Conservation (phyloP, 2,113 vertebrate species). For the Pitta sordida region DNA sequence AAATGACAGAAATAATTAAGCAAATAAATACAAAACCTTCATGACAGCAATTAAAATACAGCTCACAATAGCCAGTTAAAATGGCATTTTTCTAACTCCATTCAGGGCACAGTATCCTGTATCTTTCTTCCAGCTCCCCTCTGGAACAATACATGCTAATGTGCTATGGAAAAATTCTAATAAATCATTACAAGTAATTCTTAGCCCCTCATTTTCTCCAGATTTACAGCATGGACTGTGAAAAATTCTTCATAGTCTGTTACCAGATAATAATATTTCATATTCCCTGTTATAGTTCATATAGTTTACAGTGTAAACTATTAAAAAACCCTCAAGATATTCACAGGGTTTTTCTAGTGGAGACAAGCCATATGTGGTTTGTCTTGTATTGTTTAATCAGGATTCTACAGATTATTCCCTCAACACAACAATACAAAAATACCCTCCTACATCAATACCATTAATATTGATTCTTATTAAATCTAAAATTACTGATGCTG, state of each 20-base stretch:
- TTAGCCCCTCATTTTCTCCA: not conserved
- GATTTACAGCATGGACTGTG: not conserved
- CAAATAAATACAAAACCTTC: not conserved
- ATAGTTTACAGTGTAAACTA: not conserved
- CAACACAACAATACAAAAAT: not conserved
- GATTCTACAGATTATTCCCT: not conserved
- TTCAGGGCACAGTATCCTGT: not conserved
- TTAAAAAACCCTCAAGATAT: not conserved
- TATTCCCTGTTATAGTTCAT: not conserved
- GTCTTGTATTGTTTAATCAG: not conserved
- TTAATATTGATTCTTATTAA: not conserved
- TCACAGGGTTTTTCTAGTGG: not conserved
- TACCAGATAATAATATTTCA: not conserved
- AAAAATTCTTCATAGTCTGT: not conserved
- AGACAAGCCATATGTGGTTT: not conserved
- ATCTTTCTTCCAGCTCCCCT: not conserved
- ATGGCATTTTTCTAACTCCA: not conserved
- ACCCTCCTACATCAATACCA: not conserved
- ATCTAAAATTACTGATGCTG: not conserved
- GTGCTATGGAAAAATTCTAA: not conserved
- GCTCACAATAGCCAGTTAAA: slow-evolving; percentile 23
- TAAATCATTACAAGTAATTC: not conserved
- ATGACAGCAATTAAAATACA: not conserved
- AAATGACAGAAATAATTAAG: slow-evolving; percentile 3
- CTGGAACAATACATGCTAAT: not conserved